phyloP scores from a whole-genome alignment of 2,797 vertebrate genomes.

The Ctenopoma kingsleyae region DNA sequence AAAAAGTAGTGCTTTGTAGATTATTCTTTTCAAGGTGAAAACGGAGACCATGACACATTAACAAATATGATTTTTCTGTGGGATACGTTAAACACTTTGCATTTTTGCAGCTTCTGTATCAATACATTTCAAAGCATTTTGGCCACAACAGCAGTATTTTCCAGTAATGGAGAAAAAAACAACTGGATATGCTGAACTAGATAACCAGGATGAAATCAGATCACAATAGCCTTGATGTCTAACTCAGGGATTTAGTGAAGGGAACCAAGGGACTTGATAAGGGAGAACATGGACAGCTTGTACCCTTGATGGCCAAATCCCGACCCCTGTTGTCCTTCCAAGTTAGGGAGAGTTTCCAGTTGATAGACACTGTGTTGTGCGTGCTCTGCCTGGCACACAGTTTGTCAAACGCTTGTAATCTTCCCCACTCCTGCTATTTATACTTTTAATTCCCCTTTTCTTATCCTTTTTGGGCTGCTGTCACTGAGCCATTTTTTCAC shows the following conservation, averaged over 20 bases:
- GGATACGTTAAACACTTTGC: neutral
- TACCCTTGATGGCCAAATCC: slow-evolving; percentile 83
- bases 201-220: slow-evolving; percentile 77
- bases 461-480: slow-evolving; percentile 30
- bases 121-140: slow-evolving; percentile 24
- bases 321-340: slow-evolving; percentile 86
- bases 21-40: neutral
- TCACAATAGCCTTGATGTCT: slow-evolving; percentile 78
- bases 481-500: slow-evolving; percentile 24
- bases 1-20: neutral
- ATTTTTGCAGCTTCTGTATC: slow-evolving; percentile 7
- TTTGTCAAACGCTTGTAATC: slow-evolving; percentile 43
- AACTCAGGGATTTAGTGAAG: slow-evolving; percentile 70
- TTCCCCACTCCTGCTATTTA: slow-evolving; percentile 36
- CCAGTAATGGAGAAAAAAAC: slow-evolving; percentile 31
- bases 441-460: slow-evolving; percentile 35
- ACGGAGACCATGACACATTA: neutral
- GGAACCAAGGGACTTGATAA: slow-evolving; percentile 74
- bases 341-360: slow-evolving; percentile 76
- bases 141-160: slow-evolving; percentile 19
- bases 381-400: slow-evolving; percentile 51
- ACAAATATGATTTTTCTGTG: neutral
- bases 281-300: slow-evolving; percentile 82
- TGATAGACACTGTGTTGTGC: slow-evolving; percentile 70
- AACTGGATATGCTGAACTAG: slow-evolving; percentile 63